Conservation (phyloP, 1,140 invertebrate species). For the Holotrichia oblita region DNA sequence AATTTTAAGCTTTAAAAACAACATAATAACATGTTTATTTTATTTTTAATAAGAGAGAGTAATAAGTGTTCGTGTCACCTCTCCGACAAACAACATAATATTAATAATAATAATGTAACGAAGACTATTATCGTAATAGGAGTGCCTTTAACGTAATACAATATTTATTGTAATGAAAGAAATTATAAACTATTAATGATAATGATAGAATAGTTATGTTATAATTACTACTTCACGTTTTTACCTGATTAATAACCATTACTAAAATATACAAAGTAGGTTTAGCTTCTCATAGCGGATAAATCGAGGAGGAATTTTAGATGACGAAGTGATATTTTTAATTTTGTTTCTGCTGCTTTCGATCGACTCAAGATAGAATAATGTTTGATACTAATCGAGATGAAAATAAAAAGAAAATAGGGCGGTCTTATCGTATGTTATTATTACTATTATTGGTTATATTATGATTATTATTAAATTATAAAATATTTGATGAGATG, state of each 20-base stretch:
- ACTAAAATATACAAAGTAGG: no score
- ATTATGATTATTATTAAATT: background rate
- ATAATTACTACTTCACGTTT: no score
- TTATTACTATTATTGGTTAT: background rate
- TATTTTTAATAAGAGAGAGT: no score
- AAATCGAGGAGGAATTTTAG: background rate
- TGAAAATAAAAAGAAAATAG: background rate
- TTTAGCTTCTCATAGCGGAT: no score
- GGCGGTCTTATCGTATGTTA: background rate
- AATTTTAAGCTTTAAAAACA: no score
- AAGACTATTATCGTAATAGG: conserved; percentile 50
- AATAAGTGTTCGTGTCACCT: no score
- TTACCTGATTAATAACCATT: no score
- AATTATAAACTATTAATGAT: no score
- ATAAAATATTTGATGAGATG: conserved; percentile 17
- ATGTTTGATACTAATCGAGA: background rate
- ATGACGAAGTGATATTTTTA: background rate
- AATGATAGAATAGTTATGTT: no score
- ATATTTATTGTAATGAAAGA: conserved; percentile 43
- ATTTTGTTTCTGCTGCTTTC: background rate
- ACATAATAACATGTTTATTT: no score
- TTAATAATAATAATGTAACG: background rate
- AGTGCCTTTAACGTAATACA: conserved; percentile 54
- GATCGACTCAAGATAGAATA: background rate
- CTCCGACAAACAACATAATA: no score